These are phyloP conservation scores for Redunca redunca DNA, from an alignment of 2,113 vertebrate species.

Conservation along the genomic window DNA sequence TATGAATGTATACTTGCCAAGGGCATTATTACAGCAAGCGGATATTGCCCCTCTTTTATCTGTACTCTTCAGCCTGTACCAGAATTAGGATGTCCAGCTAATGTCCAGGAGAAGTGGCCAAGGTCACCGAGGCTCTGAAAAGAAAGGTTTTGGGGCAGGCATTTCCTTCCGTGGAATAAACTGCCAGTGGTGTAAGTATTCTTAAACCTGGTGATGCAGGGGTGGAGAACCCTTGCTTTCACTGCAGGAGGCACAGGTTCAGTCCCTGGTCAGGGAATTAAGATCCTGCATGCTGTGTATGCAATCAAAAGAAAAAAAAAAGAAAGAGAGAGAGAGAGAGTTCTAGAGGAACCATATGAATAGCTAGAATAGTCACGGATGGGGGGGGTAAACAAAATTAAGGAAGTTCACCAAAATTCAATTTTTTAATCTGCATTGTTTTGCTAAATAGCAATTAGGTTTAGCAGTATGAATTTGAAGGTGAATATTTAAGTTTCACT, in stretches of 20 bases:
- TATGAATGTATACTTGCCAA: accelerated
- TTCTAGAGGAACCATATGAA: not conserved
- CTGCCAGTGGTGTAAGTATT: not conserved
- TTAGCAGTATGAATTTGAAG: not conserved
- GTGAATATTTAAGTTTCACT: not conserved
- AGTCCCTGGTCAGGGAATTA: not conserved
- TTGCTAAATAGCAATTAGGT: not conserved
- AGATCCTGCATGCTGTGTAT: not conserved
- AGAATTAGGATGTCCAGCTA: no score
- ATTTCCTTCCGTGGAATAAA: not conserved
- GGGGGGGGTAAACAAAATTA: not conserved
- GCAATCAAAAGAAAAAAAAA: not conserved
- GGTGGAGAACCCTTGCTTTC: not conserved
- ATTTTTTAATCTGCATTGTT: not conserved
- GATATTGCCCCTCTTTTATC: accelerated
- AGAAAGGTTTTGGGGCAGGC: not conserved
- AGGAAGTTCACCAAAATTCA: not conserved
- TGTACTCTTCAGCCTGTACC: not conserved
- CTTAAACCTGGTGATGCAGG: not conserved
- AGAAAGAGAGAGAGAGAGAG: not conserved
- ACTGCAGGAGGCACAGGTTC: not conserved
- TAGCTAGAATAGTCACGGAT: not conserved
- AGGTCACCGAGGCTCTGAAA: accelerated
- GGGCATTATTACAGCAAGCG: accelerated
- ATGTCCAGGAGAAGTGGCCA: accelerated